These are phyloP conservation scores for Carcharodon carcharias DNA, from an alignment of 2,797 vertebrate genomes.

Conservation along the genomic window DNA sequence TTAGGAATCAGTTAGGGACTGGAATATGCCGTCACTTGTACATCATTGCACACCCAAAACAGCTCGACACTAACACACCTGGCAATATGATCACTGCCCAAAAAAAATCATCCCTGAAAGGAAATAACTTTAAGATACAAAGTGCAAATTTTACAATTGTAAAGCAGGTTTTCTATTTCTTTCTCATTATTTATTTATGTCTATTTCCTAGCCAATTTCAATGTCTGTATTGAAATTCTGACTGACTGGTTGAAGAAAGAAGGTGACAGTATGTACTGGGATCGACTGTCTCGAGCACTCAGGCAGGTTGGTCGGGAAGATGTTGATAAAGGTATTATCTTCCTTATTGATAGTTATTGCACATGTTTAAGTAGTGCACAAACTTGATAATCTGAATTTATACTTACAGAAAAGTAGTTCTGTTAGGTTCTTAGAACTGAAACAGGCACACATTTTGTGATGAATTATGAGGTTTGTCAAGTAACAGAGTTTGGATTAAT, in stretches of 20 bases:
- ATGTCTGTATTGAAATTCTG: conserved; percentile 58
- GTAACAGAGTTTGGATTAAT: not conserved
- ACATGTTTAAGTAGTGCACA: not conserved
- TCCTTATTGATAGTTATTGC: not conserved
- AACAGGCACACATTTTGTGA: not conserved
- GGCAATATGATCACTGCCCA: not conserved
- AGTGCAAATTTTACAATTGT: not conserved
- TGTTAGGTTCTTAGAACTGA: not conserved
- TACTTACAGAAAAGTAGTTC: not conserved
- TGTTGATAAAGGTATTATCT: conserved; percentile 61
- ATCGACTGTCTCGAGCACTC: conserved; percentile 66
- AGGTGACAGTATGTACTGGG: conserved; percentile 60
- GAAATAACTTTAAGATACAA: not conserved
- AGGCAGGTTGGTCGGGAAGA: conserved; percentile 67
- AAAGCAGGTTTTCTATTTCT: not conserved
- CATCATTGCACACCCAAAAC: not conserved
- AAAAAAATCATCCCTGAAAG: not conserved
- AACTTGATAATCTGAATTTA: not conserved
- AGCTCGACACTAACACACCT: not conserved
- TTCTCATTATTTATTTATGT: conserved; percentile 1
- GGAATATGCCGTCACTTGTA: not conserved
- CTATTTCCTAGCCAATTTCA: conserved; percentile 47
- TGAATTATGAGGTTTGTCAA: not conserved
- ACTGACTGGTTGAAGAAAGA: conserved; percentile 59
- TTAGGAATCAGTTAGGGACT: not conserved